Evolutionary conservation across 2,113 vertebrate genomes (phyloP).

Genomic region (Phaetusa simplex): DNA sequence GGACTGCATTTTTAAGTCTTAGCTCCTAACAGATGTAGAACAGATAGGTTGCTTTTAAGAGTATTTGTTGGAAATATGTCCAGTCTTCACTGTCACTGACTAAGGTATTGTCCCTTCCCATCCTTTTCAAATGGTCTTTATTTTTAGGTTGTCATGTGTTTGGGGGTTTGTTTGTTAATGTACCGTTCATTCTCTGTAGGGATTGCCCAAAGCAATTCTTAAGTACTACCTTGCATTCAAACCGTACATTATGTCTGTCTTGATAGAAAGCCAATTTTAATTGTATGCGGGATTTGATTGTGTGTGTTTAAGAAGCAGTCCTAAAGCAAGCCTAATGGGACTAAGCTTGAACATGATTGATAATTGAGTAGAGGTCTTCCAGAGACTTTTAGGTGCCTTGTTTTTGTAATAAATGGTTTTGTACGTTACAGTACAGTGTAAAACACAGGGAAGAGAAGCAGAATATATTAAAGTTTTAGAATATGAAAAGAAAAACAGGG

Average conservation of each 20-base stretch:
- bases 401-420: neutral
- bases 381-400: neutral
- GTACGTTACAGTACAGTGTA: fast-evolving
- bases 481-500: neutral
- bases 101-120: neutral
- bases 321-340: neutral
- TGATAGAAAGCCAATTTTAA: neutral
- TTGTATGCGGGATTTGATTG: neutral
- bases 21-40: neutral
- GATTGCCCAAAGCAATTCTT: neutral
- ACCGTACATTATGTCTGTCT: neutral
- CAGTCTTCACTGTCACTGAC: neutral
- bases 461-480: neutral
- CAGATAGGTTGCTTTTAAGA: neutral
- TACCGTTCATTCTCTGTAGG: neutral
- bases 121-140: neutral
- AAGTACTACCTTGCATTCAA: neutral
- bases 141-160: neutral
- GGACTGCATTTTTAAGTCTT: neutral
- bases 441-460: neutral
- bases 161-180: neutral
- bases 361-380: neutral
- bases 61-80: neutral
- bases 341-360: neutral
- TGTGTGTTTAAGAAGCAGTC: neutral